Conservation (phyloP, 2,113 vertebrate genomes). For the Pelmatolapia mariae region DNA sequence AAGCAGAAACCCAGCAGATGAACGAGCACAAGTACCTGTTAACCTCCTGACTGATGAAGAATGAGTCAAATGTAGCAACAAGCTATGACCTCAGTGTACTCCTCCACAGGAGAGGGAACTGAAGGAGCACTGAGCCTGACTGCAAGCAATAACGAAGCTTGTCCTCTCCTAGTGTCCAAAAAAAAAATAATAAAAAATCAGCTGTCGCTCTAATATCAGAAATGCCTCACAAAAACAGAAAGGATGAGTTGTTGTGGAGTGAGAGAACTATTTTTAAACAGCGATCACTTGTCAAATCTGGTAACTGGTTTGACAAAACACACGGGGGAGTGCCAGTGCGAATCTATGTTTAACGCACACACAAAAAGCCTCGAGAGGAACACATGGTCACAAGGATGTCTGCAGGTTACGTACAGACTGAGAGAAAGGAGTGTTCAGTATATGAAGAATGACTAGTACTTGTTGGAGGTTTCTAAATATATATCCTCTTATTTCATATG, state of each 20-base stretch:
- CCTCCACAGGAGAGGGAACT: background rate
- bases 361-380: background rate
- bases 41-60: slow-evolving; percentile 58
- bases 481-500: slow-evolving; percentile 22
- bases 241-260: background rate
- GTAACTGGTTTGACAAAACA: background rate
- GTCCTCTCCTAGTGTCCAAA: background rate
- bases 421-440: background rate
- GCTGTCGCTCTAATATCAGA: background rate
- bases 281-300: background rate
- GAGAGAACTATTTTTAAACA: background rate
- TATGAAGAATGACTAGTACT: background rate
- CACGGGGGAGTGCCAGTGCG: background rate
- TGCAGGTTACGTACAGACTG: background rate
- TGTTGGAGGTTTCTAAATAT: slow-evolving; percentile 47
- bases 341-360: background rate
- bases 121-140: background rate
- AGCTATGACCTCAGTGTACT: background rate
- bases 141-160: background rate
- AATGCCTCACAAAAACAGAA: background rate
- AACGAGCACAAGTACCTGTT: slow-evolving; percentile 72
- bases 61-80: slow-evolving; percentile 19
- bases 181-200: background rate
- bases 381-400: background rate
- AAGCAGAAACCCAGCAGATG: slow-evolving; percentile 41